A percentile compares a stretch with the other conserved stretches of the same genome.
Evolutionary conservation across 64 coral and sea anemone genomes (phyloP).

Genomic region (Porites australiensis): DNA sequence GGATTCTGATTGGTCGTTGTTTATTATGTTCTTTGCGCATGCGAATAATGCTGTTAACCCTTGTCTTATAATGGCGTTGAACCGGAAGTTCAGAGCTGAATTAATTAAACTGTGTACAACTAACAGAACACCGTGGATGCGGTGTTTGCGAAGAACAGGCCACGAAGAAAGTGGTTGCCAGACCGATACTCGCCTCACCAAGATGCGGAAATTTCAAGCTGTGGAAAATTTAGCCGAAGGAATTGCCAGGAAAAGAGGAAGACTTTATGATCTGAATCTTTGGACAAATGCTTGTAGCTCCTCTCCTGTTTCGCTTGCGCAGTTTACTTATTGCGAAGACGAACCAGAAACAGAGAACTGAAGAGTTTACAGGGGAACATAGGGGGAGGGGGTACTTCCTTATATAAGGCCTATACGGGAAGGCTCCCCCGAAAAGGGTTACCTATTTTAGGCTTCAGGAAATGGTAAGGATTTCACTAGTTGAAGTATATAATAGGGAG

Average conservation of each 20-base stretch:
- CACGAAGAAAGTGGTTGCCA: background rate
- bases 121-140: background rate
- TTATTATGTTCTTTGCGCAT: constrained; percentile 6
- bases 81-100: constrained; percentile 15
- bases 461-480: no score
- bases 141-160: background rate
- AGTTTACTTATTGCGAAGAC: background rate
- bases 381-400: no score
- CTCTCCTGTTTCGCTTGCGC: background rate
- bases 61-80: constrained; percentile 3
- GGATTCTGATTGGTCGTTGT: background rate
- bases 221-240: background rate
- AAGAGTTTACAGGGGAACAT: background rate
- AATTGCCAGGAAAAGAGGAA: background rate
- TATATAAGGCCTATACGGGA: no score
- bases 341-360: background rate
- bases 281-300: background rate
- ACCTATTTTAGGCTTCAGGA: no score
- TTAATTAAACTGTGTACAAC: background rate
- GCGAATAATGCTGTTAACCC: constrained; percentile 1
- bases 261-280: background rate
- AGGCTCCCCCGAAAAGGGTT: no score
- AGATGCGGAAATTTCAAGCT: background rate
- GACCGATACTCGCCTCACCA: background rate
- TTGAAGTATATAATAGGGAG: no score